Base-by-base conservation (phyloP, 2,797 vertebrate species). In the Nyctibius grandis region DNA sequence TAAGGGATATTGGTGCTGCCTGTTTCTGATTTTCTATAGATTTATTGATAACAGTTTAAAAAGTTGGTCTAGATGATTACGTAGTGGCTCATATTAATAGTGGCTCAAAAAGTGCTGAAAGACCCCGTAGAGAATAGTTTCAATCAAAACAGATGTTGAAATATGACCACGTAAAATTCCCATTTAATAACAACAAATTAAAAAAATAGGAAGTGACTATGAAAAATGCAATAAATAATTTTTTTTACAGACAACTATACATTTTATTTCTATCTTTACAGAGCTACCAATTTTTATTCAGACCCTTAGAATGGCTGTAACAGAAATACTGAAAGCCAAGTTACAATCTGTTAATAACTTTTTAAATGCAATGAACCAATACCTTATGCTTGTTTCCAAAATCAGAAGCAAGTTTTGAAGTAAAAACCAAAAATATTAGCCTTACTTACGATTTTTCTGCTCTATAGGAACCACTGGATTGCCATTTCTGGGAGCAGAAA, bases 391-490 rank as follows among this genome's bases (percentile, higher is more conserved):
- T 89, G 83, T 80, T 92, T 84, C 44, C 31, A 92, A 95, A 96
- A 86, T 38, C 38, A 88, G 42, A 91, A 89, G 10, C 40, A 85
- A 70, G 23, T 68, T 86, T 93, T 89, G 60, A 93, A 74, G 57
- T 90, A 40, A 80, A 80, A 1, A 7, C 21, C 36, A 15, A 64
- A 89, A 81, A 77, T 38, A 67, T 65, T 88, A 89, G 18, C 81
- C 91, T 94, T 96, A 98, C 97, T 97, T 97, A 99, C 98, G 98
- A 36, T 98, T 99, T 98, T 98, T 97, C 94, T 98, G 98, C 42
- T 98, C 98, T 97, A 96, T 98, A 36, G 98, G 97, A 82, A 96
- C 98, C 96, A 99, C 98, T 60, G 98, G 98, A 83, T 98, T 98
- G 80, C 98, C 98, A 73, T 99, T 99, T 98, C 99, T 99, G 94